Evolutionary conservation across 1,140 invertebrate genomes (phyloP).

Genomic region (Metaphire vulgaris): DNA sequence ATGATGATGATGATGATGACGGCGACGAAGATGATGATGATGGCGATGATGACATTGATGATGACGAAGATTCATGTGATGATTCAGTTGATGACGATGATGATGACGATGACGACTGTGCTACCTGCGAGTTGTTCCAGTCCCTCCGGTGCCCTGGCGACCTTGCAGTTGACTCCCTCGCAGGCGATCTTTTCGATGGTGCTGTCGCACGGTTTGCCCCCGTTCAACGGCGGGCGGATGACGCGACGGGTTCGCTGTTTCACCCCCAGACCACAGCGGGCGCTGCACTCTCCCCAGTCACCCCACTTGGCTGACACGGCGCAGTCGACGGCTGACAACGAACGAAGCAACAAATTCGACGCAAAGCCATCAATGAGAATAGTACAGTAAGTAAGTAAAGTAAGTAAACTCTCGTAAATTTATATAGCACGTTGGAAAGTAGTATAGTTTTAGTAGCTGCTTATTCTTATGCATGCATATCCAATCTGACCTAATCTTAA

Average conservation of each 20-base stretch:
- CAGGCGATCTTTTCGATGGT: constrained; percentile 20
- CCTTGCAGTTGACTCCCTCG: constrained; percentile 27
- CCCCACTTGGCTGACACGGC: constrained; percentile 32
- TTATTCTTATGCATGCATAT: neutral
- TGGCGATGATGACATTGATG: too few relatives aligned
- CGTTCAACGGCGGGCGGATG: constrained; percentile 33
- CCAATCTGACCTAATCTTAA: neutral
- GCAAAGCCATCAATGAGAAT: too few relatives aligned
- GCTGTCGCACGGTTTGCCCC: constrained; percentile 36
- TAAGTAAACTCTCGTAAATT: neutral
- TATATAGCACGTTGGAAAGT: neutral
- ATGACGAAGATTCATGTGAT: constrained; percentile 1
- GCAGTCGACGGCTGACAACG: constrained; percentile 40
- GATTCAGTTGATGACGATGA: neutral
- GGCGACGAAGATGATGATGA: too few relatives aligned
- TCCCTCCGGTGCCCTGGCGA: constrained; percentile 21
- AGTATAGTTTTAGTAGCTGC: neutral
- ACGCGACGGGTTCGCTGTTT: constrained; percentile 35
- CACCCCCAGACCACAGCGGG: constrained; percentile 36
- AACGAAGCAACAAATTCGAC: too few relatives aligned
- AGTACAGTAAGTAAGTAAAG: constrained; percentile 6
- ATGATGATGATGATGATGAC: constrained; percentile 22
- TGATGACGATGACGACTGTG: neutral
- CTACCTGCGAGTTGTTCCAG: neutral
- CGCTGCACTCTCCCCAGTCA: constrained; percentile 35